Evolutionary conservation across 2,888 invertebrate genomes (phyloP), one percentile per base, ranked within the genome.

Genomic region (Tuberolachnus salignus): DNA sequence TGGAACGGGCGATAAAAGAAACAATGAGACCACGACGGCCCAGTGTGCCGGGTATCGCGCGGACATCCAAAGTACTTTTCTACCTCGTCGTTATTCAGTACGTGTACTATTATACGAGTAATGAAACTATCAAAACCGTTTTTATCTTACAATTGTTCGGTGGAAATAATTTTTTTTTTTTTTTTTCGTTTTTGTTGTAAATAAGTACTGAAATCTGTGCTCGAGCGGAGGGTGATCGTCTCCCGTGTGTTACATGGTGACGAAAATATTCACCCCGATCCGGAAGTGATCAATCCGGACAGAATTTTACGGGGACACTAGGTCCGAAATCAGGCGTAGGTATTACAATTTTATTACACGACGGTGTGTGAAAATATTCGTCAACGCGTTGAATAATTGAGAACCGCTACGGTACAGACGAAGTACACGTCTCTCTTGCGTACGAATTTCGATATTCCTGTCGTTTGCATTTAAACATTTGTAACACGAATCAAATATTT

Each of bases 1-100:
- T 81, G 61, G 81, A 78, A 57, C 67, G 70, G 34, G 80, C 80
- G 14, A 78, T 81, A 19, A 80, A 80, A 72, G 81, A 81, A 26
- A 72, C 78, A 21, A 57, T 81, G 72, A 61, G 81, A 63, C 70
- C 80, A n/a, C n/a, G 80, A 81, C 34, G n/a, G n/a, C 70, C 80
- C 19, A 78, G 78, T 13, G 78, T 81, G 19, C 42, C 81, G 21
- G 23, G 70, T 16, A 61, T 81, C 46, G 64, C 81, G 9, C 75
- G 81, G 66, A 71, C 55, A 14, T 71, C 80, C 34, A 73, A 42
- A n/a, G 74, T 59, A 34, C 67, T 67, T 10, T 67, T 75, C 26
- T 26, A n/a, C 13, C 75, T 75, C n/a, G n/a, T n/a, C n/a, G n/a
- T n/a, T n/a, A n/a, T n/a, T n/a, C 34, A 19, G 75, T 75, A 67